Evolutionary conservation across 2,797 vertebrate genomes (phyloP).

Genomic region (Scleropages formosus): DNA sequence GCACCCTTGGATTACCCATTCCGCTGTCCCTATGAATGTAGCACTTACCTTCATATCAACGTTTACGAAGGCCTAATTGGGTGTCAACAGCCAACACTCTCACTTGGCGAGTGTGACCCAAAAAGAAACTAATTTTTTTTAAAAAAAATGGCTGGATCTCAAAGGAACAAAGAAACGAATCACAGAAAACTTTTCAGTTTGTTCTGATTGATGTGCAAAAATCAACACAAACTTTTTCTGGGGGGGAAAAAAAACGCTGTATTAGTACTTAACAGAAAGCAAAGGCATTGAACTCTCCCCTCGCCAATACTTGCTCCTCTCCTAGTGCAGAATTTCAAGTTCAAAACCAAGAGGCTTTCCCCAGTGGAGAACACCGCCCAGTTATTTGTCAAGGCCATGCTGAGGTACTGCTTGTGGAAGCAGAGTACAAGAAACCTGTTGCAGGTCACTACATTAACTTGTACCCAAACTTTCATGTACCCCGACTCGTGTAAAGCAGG

Average conservation of each 20-base stretch:
- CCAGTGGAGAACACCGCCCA: slow-evolving; percentile 85
- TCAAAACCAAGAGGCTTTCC: no score
- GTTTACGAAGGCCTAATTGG: slow-evolving; percentile 79
- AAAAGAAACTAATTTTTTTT: no score
- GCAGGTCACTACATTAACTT: slow-evolving; percentile 71
- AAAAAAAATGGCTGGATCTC: slow-evolving; percentile 58
- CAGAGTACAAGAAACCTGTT: slow-evolving; percentile 60
- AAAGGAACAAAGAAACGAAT: slow-evolving; percentile 48
- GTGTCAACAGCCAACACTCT: slow-evolving; percentile 74
- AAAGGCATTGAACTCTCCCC: slow-evolving; percentile 76
- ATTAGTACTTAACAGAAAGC: slow-evolving; percentile 83
- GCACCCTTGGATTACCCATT: slow-evolving; percentile 72
- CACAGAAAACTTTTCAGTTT: slow-evolving; percentile 61
- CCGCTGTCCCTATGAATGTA: slow-evolving; percentile 76
- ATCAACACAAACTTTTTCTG: slow-evolving; percentile 65
- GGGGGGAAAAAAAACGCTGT: slow-evolving; percentile 91
- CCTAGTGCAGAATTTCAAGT: slow-evolving; percentile 71
- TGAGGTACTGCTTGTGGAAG: slow-evolving; percentile 59
- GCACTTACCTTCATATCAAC: slow-evolving; percentile 84
- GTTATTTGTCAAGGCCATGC: slow-evolving; percentile 75
- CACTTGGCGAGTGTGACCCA: slow-evolving; percentile 67
- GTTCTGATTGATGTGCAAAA: slow-evolving; percentile 73
- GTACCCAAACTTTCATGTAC: slow-evolving; percentile 64
- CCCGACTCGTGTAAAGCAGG: slow-evolving; percentile 71
- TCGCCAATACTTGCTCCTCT: slow-evolving; percentile 89